These are phyloP conservation scores for Holocentrus rufus DNA, from an alignment of 2,797 vertebrate genomes.

Conservation along the genomic window DNA sequence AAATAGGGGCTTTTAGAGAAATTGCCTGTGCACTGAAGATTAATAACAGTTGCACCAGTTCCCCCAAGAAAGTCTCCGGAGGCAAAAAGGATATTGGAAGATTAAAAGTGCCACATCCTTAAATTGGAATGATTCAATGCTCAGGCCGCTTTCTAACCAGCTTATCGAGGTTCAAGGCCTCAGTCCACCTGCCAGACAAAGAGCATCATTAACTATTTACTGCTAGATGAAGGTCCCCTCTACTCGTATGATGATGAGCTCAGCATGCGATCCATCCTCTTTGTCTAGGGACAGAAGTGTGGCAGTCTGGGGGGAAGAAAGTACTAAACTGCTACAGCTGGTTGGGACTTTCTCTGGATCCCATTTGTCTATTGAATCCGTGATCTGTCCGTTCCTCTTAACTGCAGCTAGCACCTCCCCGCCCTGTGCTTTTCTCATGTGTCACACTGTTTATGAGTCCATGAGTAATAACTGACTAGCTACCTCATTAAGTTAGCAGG, in stretches of 20 bases:
- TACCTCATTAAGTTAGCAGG: too few species aligned
- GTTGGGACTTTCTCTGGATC: too few species aligned
- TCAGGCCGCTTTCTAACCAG: conserved; percentile 65
- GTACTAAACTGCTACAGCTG: too few species aligned
- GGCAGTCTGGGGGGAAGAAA: too few species aligned
- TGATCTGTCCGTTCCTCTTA: too few species aligned
- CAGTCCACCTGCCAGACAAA: conserved; percentile 69
- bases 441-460: too few species aligned
- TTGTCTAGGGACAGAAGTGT: conserved; percentile 22
- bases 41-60: conserved; percentile 82
- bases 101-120: conserved; percentile 82
- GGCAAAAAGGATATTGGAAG: conserved; percentile 79
- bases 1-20: conserved; percentile 86
- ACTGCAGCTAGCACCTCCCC: too few species aligned
- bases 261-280: conserved; percentile 46
- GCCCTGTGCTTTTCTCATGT: too few species aligned
- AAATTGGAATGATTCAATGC: conserved; percentile 83
- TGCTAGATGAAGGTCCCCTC: conserved; percentile 56
- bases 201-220: conserved; percentile 73
- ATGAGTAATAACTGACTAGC: too few species aligned
- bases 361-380: too few species aligned
- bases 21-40: conserved; percentile 84
- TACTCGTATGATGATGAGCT: conserved; percentile 52
- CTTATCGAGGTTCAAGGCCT: conserved; percentile 68
- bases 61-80: conserved; percentile 75